Base-by-base conservation (phyloP, 2,888 invertebrate genomes). In the Pollenia amentaria region DNA sequence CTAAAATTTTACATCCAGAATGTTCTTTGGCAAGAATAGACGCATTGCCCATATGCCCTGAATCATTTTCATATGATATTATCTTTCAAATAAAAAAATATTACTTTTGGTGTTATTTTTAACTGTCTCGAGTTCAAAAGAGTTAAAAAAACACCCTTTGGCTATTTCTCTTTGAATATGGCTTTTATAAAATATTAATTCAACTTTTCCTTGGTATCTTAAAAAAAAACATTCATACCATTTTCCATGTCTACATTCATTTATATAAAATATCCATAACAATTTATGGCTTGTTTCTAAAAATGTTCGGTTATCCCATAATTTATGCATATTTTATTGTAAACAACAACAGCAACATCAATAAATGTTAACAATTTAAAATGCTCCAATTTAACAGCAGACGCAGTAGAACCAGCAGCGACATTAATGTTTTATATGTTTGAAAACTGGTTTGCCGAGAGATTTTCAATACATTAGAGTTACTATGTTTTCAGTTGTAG, bases 311-410 rank as follows among this genome's bases (percentile, higher is more conserved):
- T 57, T 53, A 29, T 29, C 29, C 51, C 72, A 72, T 72, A 80
- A 80, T 80, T 80, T 72, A 80, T 72, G 55, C 46, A 60, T 69
- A 60, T 78, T 78, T 60, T 60, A 21, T 21, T 16, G 29, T 65
- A 21, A 78, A 69, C 67, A 64, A 55, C 48, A 60, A 55, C 42
- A 60, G 16, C 12, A 29, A 55, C 55, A 48, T 55, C 55, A 55
- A 80, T 80, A 72, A 64, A 80, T 46, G 73, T 81, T 81, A 53
- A 73, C 64, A 78, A 69, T 40, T 48, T 69, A 67, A 69, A 78
- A 69, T 72, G 72, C 55, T 62, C 38, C 42, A 46, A 46, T 10
- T 72, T 21, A 55, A 18, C 29, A 69, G 12, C 38, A 60, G 11
- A 3, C 7, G 21, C 40, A 60, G 12, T 18, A 60, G 11, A 3